These are phyloP conservation scores for Sinodicranocentrus sp. DNA, from an alignment of 2,888 invertebrate genomes.

Conservation along the genomic window DNA sequence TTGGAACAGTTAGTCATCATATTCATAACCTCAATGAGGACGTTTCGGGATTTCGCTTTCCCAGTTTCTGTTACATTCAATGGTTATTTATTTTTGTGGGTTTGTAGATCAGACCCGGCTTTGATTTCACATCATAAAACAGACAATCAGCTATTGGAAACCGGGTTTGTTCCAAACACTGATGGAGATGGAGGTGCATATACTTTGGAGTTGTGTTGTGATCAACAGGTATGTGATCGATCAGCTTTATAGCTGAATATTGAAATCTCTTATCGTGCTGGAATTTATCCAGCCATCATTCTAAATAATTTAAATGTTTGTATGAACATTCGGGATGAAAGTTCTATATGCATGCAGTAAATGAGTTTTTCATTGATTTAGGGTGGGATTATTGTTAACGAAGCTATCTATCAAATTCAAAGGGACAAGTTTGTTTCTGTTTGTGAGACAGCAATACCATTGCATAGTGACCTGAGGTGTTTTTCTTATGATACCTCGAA, in stretches of 20 bases:
- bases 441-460: slow-evolving; percentile 74
- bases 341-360: background rate
- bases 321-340: too few species aligned
- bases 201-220: slow-evolving; percentile 72
- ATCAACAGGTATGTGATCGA: slow-evolving; percentile 72
- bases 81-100: background rate
- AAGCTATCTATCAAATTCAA: slow-evolving; percentile 71
- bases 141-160: slow-evolving; percentile 71
- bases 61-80: too few species aligned
- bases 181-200: slow-evolving; percentile 68
- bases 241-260: too few species aligned
- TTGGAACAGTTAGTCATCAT: slow-evolving; percentile 65
- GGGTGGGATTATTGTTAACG: slow-evolving; percentile 73
- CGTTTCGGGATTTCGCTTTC: too few species aligned
- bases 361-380: slow-evolving; percentile 34
- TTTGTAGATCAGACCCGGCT: slow-evolving; percentile 57
- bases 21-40: background rate
- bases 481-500: slow-evolving; percentile 69
- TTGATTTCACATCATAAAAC: slow-evolving; percentile 73
- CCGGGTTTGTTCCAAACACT: slow-evolving; percentile 69
- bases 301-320: too few species aligned
- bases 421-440: slow-evolving; percentile 58
- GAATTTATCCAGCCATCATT: too few species aligned
- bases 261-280: too few species aligned
- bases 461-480: slow-evolving; percentile 72